Conservation (phyloP, 2,113 vertebrate genomes). For the Calyptommatus sinebrachiatus region DNA sequence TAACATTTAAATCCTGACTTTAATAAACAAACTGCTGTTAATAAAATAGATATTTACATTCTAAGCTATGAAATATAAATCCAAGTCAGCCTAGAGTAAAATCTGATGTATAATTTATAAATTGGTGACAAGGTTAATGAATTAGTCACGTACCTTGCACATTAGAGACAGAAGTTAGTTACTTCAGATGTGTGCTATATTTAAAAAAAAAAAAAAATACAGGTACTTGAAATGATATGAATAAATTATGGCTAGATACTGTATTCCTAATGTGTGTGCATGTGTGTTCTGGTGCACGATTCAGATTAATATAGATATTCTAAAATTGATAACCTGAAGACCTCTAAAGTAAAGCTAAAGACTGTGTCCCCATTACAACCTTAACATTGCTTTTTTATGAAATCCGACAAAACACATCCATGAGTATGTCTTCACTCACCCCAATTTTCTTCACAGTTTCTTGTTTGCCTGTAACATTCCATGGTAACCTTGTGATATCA, state of each 20-base stretch:
- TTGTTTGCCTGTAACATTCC: too few species aligned
- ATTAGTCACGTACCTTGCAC: conserved; percentile 67
- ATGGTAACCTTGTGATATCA: too few species aligned
- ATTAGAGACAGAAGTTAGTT: conserved; percentile 50
- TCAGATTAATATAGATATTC: not conserved
- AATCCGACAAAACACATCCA: too few species aligned
- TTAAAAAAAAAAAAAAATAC: conserved; percentile 44
- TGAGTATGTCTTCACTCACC: too few species aligned
- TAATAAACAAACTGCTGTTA: conserved; percentile 54
- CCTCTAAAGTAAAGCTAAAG: conserved; percentile 21
- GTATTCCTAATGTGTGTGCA: conserved; percentile 57
- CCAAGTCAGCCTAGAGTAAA: conserved; percentile 46
- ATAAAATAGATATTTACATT: conserved; percentile 62
- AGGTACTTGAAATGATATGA: conserved; percentile 37
- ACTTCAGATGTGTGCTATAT: conserved; percentile 60
- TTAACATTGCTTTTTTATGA: too few species aligned
- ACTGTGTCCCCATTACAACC: too few species aligned
- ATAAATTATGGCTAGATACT: conserved; percentile 63
- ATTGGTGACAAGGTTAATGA: conserved; percentile 60
- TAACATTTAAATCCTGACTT: conserved; percentile 40
- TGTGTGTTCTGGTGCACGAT: conserved; percentile 22
- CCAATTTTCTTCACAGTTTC: too few species aligned
- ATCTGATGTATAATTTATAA: conserved; percentile 63
- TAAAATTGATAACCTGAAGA: conserved; percentile 48
- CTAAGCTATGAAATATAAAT: conserved; percentile 53